phyloP scores from a whole-genome alignment of 2,113 vertebrate genomes.

The Caranx melampygus region DNA sequence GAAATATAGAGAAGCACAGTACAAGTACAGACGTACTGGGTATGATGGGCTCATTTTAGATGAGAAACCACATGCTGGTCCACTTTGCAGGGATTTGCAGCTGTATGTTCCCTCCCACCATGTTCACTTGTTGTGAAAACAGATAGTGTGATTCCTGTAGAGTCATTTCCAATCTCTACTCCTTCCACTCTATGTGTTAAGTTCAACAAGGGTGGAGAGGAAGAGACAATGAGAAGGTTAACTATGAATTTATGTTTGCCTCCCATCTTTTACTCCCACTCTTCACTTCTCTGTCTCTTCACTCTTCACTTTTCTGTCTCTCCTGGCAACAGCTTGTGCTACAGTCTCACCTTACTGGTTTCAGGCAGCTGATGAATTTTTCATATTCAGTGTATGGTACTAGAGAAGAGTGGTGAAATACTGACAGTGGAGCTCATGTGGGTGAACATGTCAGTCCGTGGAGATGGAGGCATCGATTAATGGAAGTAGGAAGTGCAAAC shows the following conservation, averaged over 20 bases:
- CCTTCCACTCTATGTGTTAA: constrained; percentile 13
- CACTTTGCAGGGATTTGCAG: constrained; percentile 49
- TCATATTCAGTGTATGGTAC: constrained; percentile 53
- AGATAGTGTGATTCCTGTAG: neutral
- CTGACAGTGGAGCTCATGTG: constrained; percentile 60
- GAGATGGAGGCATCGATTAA: constrained; percentile 70
- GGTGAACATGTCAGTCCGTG: constrained; percentile 60
- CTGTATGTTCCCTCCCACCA: constrained; percentile 16
- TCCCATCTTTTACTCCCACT: constrained; percentile 27
- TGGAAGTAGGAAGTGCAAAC: constrained; percentile 52
- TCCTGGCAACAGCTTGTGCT: constrained; percentile 28
- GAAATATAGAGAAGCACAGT: constrained; percentile 1
- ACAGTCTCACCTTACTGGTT: constrained; percentile 52
- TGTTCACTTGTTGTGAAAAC: constrained; percentile 38
- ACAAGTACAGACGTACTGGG: neutral
- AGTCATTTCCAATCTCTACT: constrained; percentile 26
- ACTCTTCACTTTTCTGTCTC: neutral
- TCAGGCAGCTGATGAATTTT: constrained; percentile 65
- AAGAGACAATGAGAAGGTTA: constrained; percentile 44
- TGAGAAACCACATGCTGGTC: constrained; percentile 4
- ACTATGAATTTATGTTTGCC: constrained; percentile 30
- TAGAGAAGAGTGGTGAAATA: constrained; percentile 49
- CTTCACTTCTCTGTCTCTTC: neutral
- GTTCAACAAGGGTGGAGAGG: constrained; percentile 10
- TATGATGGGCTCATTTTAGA: constrained; percentile 7